Percentiles rank a stretch among this genome's conserved stretches.
These are phyloP conservation scores for Drosophila birchii DNA, from an alignment of 2,888 invertebrate species.

Conservation along the genomic window DNA sequence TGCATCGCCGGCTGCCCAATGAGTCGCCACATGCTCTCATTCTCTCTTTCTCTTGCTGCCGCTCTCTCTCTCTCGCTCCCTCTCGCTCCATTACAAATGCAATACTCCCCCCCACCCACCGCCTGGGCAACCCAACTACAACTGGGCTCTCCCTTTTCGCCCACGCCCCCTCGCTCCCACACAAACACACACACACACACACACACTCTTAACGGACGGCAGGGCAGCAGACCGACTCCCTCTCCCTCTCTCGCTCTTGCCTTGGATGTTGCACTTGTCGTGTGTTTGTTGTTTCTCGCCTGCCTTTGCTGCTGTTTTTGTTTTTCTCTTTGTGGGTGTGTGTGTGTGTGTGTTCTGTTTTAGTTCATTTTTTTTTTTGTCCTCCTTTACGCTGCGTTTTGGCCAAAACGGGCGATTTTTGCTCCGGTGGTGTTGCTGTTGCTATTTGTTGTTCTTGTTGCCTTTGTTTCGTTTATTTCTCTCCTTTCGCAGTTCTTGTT, in stretches of 20 bases:
- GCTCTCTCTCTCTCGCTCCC: slow-evolving; percentile 14
- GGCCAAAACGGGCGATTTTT: slow-evolving; percentile 75
- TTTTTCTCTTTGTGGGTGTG: slow-evolving; percentile 9
- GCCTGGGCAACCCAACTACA: neutral
- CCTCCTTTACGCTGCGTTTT: slow-evolving; percentile 43
- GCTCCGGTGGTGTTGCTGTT: slow-evolving; percentile 46
- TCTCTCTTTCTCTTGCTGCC: slow-evolving; percentile 15
- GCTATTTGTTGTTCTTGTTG: slow-evolving; percentile 39
- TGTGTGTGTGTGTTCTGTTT: neutral
- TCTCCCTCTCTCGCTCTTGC: slow-evolving; percentile 22
- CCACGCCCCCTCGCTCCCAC: slow-evolving; percentile 4
- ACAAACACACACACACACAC: no score
- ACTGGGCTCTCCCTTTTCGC: slow-evolving; percentile 8
- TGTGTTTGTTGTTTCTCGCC: slow-evolving; percentile 39
- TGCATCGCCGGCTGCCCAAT: slow-evolving; percentile 46
- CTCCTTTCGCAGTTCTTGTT: slow-evolving; percentile 6
- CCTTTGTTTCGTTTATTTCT: slow-evolving; percentile 20
- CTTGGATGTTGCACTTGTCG: slow-evolving; percentile 56
- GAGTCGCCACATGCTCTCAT: slow-evolving; percentile 34
- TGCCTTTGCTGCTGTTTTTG: slow-evolving; percentile 50
- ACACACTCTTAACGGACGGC: slow-evolving; percentile 5
- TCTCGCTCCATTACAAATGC: neutral
- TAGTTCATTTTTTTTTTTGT: slow-evolving; percentile 24
- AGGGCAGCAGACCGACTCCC: slow-evolving; percentile 13
- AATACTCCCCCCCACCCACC: neutral